A percentile compares a stretch with the other conserved stretches of the same genome.
Evolutionary conservation across 2,888 invertebrate species (phyloP).

Genomic region (Pardosa pseudoannulata): DNA sequence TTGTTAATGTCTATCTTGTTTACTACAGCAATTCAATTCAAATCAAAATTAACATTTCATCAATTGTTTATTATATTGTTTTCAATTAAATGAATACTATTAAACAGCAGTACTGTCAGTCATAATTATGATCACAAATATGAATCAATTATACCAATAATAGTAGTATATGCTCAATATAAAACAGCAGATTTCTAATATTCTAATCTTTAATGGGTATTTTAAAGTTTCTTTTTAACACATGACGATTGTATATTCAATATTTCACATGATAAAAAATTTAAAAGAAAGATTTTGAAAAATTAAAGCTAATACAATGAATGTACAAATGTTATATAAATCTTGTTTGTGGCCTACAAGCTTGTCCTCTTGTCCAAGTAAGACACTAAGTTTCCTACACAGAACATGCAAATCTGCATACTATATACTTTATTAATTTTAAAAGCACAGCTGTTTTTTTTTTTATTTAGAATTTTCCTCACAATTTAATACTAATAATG

Average conservation of each 20-base stretch:
- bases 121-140: background rate
- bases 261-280: background rate
- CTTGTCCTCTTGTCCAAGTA: background rate
- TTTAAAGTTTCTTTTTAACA: background rate
- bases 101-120: background rate
- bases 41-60: background rate
- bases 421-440: too few relatives aligned
- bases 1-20: background rate
- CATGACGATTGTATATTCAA: background rate
- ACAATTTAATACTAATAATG: too few relatives aligned
- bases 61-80: background rate
- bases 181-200: background rate
- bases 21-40: background rate
- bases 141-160: too few relatives aligned
- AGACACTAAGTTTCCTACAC: too few relatives aligned
- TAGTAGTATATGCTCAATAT: background rate
- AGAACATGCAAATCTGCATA: too few relatives aligned
- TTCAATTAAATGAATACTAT: background rate
- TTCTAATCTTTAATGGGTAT: background rate
- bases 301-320: too few relatives aligned
- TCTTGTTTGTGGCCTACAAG: background rate
- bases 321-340: background rate
- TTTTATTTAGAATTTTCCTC: too few relatives aligned
- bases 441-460: too few relatives aligned
- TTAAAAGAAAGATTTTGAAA: too few relatives aligned